These are phyloP conservation scores for Pangasius larnaudii DNA, from an alignment of 2,797 vertebrate species.

Conservation along the genomic window DNA sequence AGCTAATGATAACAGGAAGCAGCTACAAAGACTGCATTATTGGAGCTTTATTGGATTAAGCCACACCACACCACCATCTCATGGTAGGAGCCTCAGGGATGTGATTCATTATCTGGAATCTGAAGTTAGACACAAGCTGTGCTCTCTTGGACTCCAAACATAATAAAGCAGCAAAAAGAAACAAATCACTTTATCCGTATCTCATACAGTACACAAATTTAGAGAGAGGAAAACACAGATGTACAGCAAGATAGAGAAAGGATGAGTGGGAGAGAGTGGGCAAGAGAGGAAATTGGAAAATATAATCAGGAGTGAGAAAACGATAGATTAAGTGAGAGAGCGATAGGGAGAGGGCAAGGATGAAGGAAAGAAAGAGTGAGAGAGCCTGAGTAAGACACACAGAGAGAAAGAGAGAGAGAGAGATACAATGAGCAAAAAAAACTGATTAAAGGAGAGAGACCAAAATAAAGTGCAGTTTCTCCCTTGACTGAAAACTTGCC, in stretches of 20 bases:
- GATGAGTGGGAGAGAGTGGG: background rate
- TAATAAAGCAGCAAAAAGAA: slow-evolving; percentile 44
- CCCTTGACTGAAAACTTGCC: no score
- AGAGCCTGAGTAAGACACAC: background rate
- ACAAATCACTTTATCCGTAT: slow-evolving; percentile 33
- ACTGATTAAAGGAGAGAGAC: background rate
- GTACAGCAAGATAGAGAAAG: background rate
- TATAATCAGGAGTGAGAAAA: slow-evolving; percentile 4
- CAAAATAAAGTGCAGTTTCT: background rate
- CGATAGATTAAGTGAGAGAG: background rate
- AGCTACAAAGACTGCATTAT: background rate
- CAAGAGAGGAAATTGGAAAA: background rate
- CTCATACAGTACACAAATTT: background rate
- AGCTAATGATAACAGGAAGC: background rate
- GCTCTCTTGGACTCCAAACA: slow-evolving; percentile 33
- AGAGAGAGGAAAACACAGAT: background rate
- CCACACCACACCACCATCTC: slow-evolving; percentile 34
- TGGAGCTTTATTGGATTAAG: background rate
- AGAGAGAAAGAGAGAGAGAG: background rate
- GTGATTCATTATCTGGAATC: slow-evolving; percentile 56
- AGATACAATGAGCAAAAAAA: no score
- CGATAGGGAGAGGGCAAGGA: background rate
- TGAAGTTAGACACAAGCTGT: slow-evolving; percentile 33
- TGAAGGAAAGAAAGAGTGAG: background rate
- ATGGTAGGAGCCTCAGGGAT: slow-evolving; percentile 62